Evolutionary conservation across 2,113 vertebrate genomes (phyloP).

Genomic region (Hiodon alosoides): DNA sequence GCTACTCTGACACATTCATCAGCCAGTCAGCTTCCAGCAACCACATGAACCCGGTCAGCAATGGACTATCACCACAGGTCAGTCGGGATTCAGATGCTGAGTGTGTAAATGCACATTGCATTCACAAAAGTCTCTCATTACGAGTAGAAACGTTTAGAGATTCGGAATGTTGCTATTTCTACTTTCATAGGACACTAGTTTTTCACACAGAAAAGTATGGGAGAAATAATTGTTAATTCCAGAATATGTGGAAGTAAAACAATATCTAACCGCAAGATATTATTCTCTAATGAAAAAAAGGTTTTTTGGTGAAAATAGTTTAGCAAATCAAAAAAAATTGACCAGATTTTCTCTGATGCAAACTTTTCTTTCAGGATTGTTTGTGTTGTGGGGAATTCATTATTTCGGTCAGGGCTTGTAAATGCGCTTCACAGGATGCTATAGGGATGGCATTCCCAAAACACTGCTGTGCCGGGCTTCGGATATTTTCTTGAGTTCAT

Average conservation of each 20-base stretch:
- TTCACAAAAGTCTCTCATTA: slow-evolving; percentile 37
- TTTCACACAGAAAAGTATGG: no score
- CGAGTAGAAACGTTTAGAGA: slow-evolving; percentile 22
- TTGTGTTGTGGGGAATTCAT: background rate
- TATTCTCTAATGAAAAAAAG: no score
- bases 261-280: no score
- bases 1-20: slow-evolving; percentile 94
- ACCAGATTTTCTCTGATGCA: no score
- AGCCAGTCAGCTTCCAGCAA: slow-evolving; percentile 74
- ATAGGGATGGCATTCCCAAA: background rate
- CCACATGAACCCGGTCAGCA: slow-evolving; percentile 90
- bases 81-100: slow-evolving; percentile 27
- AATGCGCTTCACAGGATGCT: background rate
- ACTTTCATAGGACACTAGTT: background rate
- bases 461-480: background rate
- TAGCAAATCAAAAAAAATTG: no score
- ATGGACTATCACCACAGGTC: slow-evolving; percentile 93
- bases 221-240: slow-evolving; percentile 1
- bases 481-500: background rate
- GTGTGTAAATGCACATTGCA: slow-evolving; percentile 11
- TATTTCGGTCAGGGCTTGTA: background rate
- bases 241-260: background rate
- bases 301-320: no score
- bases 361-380: background rate
- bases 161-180: slow-evolving; percentile 27